phyloP scores from a whole-genome alignment of 2,888 invertebrate species.

The Drosophila barbarae region DNA sequence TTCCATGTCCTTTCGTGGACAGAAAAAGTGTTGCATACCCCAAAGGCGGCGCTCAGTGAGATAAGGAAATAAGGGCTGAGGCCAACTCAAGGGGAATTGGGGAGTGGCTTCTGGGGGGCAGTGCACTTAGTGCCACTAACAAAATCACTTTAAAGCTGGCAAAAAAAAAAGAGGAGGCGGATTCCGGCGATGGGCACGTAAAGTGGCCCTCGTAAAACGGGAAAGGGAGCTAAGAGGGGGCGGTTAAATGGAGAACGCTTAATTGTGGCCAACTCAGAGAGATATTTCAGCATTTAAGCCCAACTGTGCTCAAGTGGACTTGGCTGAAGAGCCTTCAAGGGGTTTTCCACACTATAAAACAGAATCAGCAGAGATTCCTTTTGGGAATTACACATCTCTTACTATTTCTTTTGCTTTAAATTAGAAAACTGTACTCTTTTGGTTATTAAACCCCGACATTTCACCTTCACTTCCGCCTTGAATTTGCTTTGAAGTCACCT shows the following conservation, averaged over 20 bases:
- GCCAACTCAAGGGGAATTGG: not conserved
- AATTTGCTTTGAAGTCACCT: conserved; percentile 3
- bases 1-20: not conserved
- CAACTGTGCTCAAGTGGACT: conserved; percentile 26
- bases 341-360: not conserved
- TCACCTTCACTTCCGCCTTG: conserved; percentile 5
- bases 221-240: not conserved
- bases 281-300: conserved; percentile 7
- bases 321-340: not conserved
- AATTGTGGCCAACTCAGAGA: conserved; percentile 16
- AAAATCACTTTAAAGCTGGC: conserved; percentile 29
- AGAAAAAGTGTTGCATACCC: conserved; percentile 42
- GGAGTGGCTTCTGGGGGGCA: not conserved
- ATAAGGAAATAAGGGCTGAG: conserved; percentile 7
- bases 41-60: conserved; percentile 17
- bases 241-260: conserved; percentile 16
- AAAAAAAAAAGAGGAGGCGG: not conserved
- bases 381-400: not conserved
- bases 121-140: conserved; percentile 6
- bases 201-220: conserved; percentile 44
- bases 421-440: not conserved
- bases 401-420: too few species aligned
- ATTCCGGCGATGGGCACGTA: conserved; percentile 39
- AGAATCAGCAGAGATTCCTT: not conserved
- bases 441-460: not conserved